Base-by-base conservation (phyloP, 2,888 invertebrate species). In the Tineola bisselliella region DNA sequence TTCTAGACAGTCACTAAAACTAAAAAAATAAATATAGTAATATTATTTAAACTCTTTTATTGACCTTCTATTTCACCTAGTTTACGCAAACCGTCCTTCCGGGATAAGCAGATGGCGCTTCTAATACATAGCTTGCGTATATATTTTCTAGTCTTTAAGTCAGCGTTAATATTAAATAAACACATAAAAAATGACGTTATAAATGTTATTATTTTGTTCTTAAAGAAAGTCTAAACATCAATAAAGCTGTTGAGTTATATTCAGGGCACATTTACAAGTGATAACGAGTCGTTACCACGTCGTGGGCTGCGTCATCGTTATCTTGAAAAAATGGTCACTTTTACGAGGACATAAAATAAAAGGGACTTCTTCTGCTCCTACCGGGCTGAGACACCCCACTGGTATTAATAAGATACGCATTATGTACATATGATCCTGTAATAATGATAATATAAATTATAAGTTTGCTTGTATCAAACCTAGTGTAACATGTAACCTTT, bases 261-360 rank as follows among this genome's bases (percentile, higher is more conserved):
- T 63, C 59, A 61, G 62, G 64, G 62, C 64, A 65, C 67, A 68
- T 71, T 71, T 68, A 64, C 65, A 66, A 64, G 65, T 64, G 63
- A 67, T 73, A 70, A 73, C 67, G 68, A 70, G 19, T 65, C 63
- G 67, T 66, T 68, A 65, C 63, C 65, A 62, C 64, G 63, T 65
- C 65, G 65, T 63, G 66, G 65, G 65, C 64, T 63, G 65, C 64
- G 65, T 63, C 63, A 66, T 68, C 70, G 69, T 73, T 71, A 73
- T 67, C 69, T 66, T 65, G 43, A 63, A 63, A 67, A 67, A 73
- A 75, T 73, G 72, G 71, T 71, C 75, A 74, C 67, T 73, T 76
- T 77, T 76, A 77, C 69, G 71, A 68, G 64, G 68, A 61, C 67
- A 75, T 77, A 76, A 77, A 77, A 72, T 73, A 69, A 69, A 71